Conservation (phyloP, 2,888 invertebrate species). For the Pteria penguin region DNA sequence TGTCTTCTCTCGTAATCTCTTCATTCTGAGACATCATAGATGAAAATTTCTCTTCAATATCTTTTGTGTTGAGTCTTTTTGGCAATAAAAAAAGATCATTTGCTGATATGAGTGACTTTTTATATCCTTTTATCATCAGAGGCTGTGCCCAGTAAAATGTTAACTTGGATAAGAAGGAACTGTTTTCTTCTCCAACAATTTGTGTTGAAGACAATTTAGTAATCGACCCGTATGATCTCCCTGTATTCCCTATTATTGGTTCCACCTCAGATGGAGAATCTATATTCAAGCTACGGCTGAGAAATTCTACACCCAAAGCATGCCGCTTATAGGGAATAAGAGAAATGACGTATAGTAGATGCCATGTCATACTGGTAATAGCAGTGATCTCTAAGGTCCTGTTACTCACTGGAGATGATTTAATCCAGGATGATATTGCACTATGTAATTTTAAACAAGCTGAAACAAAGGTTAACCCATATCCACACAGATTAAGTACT, state of each 20-base stretch:
- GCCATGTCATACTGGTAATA: conserved; percentile 80
- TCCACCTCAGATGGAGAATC: conserved; percentile 61
- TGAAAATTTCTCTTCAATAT: conserved; percentile 64
- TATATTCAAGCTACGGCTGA: conserved; percentile 47
- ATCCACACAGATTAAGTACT: conserved; percentile 85
- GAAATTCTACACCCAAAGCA: conserved; percentile 47
- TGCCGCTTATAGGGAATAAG: conserved; percentile 83
- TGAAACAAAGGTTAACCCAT: conserved; percentile 86
- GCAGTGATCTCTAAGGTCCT: conserved; percentile 65
- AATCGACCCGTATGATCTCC: conserved; percentile 50
- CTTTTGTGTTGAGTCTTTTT: conserved; percentile 65
- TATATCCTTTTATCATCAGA: conserved; percentile 83
- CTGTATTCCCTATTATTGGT: conserved; percentile 48
- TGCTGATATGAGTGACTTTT: conserved; percentile 83
- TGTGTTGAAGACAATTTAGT: conserved; percentile 23
- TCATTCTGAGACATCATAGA: conserved; percentile 46
- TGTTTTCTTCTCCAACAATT: conserved; percentile 85
- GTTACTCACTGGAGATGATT: conserved; percentile 52
- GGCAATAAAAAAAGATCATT: conserved; percentile 76
- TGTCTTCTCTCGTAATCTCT: neutral
- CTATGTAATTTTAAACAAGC: conserved; percentile 87
- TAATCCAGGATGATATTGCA: conserved; percentile 80
- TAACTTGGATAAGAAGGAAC: conserved; percentile 86
- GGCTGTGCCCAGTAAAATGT: conserved; percentile 93
- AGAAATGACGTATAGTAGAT: conserved; percentile 86